These are phyloP conservation scores for Philypnodon macrostomus DNA, from an alignment of 2,797 vertebrate species.

Conservation along the genomic window DNA sequence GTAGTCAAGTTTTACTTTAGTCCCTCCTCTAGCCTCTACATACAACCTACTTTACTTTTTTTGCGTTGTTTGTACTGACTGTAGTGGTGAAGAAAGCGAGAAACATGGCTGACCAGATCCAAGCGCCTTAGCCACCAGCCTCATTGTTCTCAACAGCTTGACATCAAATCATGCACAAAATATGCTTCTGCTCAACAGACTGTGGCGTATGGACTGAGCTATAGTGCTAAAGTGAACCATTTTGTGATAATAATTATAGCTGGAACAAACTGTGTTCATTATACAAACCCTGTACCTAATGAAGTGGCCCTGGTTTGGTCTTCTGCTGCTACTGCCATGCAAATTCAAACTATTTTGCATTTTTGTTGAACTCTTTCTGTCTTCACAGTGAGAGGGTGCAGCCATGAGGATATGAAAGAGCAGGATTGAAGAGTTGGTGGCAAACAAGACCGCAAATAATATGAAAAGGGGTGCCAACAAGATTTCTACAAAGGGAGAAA, in stretches of 20 bases:
- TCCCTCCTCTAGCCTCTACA: too few relatives aligned
- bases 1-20: too few relatives aligned
- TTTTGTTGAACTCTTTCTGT: constrained; percentile 26
- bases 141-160: constrained; percentile 38
- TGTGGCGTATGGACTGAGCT: background rate
- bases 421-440: constrained; percentile 13
- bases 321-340: too few relatives aligned
- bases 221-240: too few relatives aligned
- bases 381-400: constrained; percentile 28
- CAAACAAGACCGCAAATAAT: constrained; percentile 30
- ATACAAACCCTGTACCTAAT: too few relatives aligned
- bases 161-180: constrained; percentile 59
- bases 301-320: too few relatives aligned
- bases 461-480: constrained; percentile 14
- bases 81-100: too few relatives aligned
- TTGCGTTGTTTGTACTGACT: too few relatives aligned
- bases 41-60: too few relatives aligned
- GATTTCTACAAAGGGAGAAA: constrained; percentile 10
- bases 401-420: constrained; percentile 35
- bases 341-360: constrained; percentile 31
- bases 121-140: constrained; percentile 26
- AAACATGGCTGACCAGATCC: constrained; percentile 31
- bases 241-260: too few relatives aligned
- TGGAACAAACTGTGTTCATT: too few relatives aligned
- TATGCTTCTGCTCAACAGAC: constrained; percentile 35